Percentiles rank a stretch among this genome's conserved stretches.
phyloP scores from a whole-genome alignment of 2,888 invertebrate genomes.

The Physocephala rufipes region DNA sequence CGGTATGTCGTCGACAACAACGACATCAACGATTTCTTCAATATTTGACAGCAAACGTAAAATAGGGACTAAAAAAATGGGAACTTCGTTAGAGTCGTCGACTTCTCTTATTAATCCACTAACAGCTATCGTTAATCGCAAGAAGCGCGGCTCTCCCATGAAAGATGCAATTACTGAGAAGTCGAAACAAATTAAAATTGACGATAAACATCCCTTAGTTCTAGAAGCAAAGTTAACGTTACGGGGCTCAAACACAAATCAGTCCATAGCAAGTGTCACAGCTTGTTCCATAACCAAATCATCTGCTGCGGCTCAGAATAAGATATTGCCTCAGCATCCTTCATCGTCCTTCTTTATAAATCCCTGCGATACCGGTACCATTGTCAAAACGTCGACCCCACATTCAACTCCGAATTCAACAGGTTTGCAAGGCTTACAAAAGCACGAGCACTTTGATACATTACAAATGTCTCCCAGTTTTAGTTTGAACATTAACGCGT shows the following conservation, averaged over 20 bases:
- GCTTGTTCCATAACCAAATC: not conserved
- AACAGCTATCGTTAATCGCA: constrained; percentile 47
- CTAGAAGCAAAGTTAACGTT: constrained; percentile 45
- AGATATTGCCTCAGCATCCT: constrained; percentile 20
- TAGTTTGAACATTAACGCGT: constrained; percentile 61
- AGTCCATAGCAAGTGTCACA: constrained; percentile 26
- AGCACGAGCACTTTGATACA: constrained; percentile 65
- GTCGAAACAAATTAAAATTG: constrained; percentile 52
- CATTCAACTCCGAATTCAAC: constrained; percentile 16
- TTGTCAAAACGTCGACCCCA: constrained; percentile 5
- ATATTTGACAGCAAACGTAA: constrained; percentile 45
- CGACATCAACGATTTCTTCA: not conserved
- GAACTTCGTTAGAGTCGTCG: constrained; percentile 25
- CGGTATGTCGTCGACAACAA: constrained; percentile 36
- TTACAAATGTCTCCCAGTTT: constrained; percentile 64
- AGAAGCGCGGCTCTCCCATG: constrained; percentile 60
- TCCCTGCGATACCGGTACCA: not conserved
- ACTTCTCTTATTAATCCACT: constrained; percentile 39
- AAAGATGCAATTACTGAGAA: constrained; percentile 57
- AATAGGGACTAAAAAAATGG: constrained; percentile 20
- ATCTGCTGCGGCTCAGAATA: constrained; percentile 25
- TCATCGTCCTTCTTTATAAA: not conserved
- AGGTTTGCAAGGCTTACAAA: constrained; percentile 1
- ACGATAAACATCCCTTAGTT: constrained; percentile 46
- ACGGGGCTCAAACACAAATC: constrained; percentile 18